Evolutionary conservation across 2,797 vertebrate genomes (phyloP).

Genomic region (Salmo trutta): DNA sequence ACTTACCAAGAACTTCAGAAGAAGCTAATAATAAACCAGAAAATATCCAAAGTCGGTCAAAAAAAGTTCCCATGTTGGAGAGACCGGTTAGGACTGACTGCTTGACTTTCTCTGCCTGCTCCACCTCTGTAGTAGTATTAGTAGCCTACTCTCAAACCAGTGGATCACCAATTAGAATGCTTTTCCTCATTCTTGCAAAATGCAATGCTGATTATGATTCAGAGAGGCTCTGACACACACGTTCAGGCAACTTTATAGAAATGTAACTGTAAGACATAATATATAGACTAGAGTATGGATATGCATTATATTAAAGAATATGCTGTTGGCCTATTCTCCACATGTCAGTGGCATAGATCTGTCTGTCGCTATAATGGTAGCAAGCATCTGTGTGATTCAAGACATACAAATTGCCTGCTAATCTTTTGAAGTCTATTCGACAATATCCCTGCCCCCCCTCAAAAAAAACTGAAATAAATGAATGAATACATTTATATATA

Average conservation of each 20-base stretch:
- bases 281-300: not conserved
- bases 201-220: not conserved
- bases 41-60: not conserved
- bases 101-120: not conserved
- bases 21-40: conserved; percentile 31
- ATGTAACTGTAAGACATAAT: not conserved
- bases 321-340: not conserved
- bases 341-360: not conserved
- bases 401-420: not conserved
- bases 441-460: too few species aligned
- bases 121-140: not conserved
- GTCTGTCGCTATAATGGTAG: not conserved
- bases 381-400: not conserved
- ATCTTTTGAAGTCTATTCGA: too few species aligned
- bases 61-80: conserved; percentile 49
- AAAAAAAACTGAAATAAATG: not conserved
- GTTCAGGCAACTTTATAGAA: not conserved
- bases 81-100: too few species aligned
- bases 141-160: not conserved
- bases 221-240: conserved; percentile 16
- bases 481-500: too few species aligned
- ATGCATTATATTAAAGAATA: not conserved
- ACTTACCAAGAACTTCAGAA: conserved; percentile 58
- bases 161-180: conserved; percentile 7
- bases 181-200: conserved; percentile 60